Evolutionary conservation across 2,888 invertebrate genomes (phyloP).

Genomic region (Microctonus aethiopoides): DNA sequence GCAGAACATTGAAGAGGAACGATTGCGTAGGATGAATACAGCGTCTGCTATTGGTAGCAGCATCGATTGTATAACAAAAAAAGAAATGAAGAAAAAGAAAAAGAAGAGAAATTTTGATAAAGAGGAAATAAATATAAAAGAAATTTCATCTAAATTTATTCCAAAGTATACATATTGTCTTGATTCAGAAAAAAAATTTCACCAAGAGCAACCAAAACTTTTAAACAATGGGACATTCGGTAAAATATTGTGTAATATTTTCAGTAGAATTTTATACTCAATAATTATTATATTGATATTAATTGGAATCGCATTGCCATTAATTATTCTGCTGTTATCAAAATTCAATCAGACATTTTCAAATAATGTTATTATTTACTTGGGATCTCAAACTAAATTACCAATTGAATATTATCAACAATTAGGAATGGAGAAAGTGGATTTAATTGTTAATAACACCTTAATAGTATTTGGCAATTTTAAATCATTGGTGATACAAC

Average conservation of each 20-base stretch:
- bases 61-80: constrained; percentile 38
- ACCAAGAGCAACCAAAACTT: constrained; percentile 23
- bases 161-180: constrained; percentile 13
- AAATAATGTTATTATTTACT: constrained; percentile 46
- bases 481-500: constrained; percentile 41
- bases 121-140: constrained; percentile 33
- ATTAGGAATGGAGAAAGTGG: constrained; percentile 42
- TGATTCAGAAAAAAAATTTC: background rate
- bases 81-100: constrained; percentile 52
- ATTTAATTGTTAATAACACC: constrained; percentile 40
- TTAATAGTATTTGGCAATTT: constrained; percentile 41
- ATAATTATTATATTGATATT: constrained; percentile 44
- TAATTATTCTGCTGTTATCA: constrained; percentile 48
- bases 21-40: constrained; percentile 48
- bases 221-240: constrained; percentile 21
- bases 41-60: constrained; percentile 39
- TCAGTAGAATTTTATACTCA: constrained; percentile 43
- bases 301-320: constrained; percentile 37
- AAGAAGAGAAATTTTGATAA: constrained; percentile 51
- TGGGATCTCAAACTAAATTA: constrained; percentile 51
- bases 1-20: constrained; percentile 67
- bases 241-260: constrained; percentile 38
- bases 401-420: constrained; percentile 52
- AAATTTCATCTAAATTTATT: constrained; percentile 15
- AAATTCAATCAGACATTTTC: constrained; percentile 48